phyloP scores from a whole-genome alignment of 2,113 vertebrate species.

The Sigmodon hispidus region DNA sequence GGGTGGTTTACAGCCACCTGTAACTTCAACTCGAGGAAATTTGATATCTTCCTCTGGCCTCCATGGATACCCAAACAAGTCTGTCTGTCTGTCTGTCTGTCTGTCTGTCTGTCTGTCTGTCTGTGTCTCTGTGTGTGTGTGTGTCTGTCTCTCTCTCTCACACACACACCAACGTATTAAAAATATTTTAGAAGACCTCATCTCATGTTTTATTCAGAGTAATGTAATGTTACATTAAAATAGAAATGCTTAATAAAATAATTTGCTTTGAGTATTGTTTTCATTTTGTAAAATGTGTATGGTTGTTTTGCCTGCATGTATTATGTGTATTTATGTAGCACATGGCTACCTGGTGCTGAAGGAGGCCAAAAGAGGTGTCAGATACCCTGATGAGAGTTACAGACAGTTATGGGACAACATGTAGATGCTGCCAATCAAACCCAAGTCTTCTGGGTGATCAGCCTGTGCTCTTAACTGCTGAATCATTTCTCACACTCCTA shows the following conservation, averaged over 20 bases:
- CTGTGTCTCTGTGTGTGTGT: no score
- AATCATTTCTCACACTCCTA: not conserved
- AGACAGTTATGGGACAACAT: not conserved
- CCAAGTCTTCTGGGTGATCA: not conserved
- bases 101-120: not conserved
- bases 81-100: not conserved
- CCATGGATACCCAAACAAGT: not conserved
- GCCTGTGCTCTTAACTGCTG: not conserved
- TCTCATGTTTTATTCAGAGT: slow-evolving; percentile 12
- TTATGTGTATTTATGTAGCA: not conserved
- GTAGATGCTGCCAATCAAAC: not conserved
- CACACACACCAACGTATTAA: not conserved
- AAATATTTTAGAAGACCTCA: not conserved
- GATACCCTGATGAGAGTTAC: not conserved
- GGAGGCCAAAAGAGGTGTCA: not conserved
- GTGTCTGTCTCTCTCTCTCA: not conserved
- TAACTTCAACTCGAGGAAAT: not conserved
- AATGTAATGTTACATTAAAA: slow-evolving; percentile 41
- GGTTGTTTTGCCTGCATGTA: not conserved
- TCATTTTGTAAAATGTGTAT: not conserved
- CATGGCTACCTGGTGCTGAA: not conserved
- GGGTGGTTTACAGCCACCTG: not conserved
- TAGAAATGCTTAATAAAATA: slow-evolving; percentile 29
- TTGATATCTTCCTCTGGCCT: not conserved
- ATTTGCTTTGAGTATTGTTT: slow-evolving; percentile 37